Evolutionary conservation across 1,140 invertebrate species (phyloP).

Genomic region (Armadillidium nasatum): DNA sequence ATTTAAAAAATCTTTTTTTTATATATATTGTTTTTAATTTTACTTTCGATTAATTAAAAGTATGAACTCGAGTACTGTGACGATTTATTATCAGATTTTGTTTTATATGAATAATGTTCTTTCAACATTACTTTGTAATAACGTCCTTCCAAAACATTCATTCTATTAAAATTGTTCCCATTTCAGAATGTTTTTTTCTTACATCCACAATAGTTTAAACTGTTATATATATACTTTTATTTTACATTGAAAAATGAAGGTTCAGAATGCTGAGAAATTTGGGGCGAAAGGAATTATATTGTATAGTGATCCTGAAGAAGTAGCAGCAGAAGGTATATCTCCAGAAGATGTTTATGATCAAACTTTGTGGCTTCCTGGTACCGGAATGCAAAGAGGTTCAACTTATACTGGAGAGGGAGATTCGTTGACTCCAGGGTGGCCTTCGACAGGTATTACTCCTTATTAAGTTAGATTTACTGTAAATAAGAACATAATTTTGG

Average conservation of each 20-base stretch:
- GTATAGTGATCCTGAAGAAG: conserved; percentile 43
- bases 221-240: too few species aligned
- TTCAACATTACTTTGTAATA: too few species aligned
- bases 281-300: conserved; percentile 45
- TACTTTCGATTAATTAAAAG: too few species aligned
- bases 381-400: conserved; percentile 38
- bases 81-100: too few species aligned
- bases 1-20: too few species aligned
- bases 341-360: conserved; percentile 29
- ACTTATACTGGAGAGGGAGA: conserved; percentile 32
- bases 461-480: background rate
- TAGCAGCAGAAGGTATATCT: conserved; percentile 29
- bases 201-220: too few species aligned
- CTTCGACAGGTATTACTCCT: conserved; percentile 31
- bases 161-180: background rate
- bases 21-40: too few species aligned
- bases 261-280: conserved; percentile 31
- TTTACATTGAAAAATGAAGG: conserved; percentile 7
- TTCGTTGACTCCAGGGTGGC: conserved; percentile 42
- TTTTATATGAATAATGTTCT: too few species aligned
- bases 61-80: too few species aligned
- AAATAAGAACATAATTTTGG: too few species aligned
- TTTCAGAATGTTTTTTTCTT: too few species aligned
- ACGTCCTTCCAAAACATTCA: background rate
- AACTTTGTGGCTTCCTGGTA: conserved; percentile 34